Base-by-base conservation (phyloP, 2,797 vertebrate genomes). In the Pseudochromis fuscus region DNA sequence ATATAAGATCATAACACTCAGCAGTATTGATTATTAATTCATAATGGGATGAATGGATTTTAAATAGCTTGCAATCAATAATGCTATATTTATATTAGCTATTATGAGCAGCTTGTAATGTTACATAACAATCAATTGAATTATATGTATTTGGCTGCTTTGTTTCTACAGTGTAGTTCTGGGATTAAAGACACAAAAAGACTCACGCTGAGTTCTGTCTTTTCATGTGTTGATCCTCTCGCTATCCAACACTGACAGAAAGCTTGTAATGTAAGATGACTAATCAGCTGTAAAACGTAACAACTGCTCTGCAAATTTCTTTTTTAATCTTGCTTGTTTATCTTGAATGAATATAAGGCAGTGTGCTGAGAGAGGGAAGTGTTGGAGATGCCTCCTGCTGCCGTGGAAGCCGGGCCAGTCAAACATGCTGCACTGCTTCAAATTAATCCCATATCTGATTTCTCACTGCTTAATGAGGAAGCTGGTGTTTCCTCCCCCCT, bases 261-360 rank as follows among this genome's bases (percentile, higher is more conserved):
- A 67, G 42, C 7, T 1, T 51, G 48, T 40, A 42, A 68, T 65
- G 10, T 58, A 59, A 68, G 49, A 25, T 1, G 18, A 40, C 70
- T 75, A 81, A 77, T 77, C 67, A 28, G 31, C 44, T 67, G 73
- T 65, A 45, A 72, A 57, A 71, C 75, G 35, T 25, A 52, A 62
- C 66, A 28, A 48, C 44, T 51, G 16, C 56, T 15, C 31, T 56
- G 49, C 35, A 46, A 74, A 25, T 83, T 78, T 53, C 48, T 77
- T 77, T 61, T 58, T 44, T 62, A 81, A 87, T 81, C 75, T 76
- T 50, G 13, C 66, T 61, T 83, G 68, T 75, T 83, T 75, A 50
- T 75, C 46, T 48, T 50, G 46, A 68, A n/a, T 67, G 40, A 79
- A 55, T 33, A 24, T 30, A 49, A 74, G 46, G 28, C 46, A 45